These are phyloP conservation scores for Asbolus verrucosus DNA, from an alignment of 1,140 invertebrate genomes.

Conservation along the genomic window DNA sequence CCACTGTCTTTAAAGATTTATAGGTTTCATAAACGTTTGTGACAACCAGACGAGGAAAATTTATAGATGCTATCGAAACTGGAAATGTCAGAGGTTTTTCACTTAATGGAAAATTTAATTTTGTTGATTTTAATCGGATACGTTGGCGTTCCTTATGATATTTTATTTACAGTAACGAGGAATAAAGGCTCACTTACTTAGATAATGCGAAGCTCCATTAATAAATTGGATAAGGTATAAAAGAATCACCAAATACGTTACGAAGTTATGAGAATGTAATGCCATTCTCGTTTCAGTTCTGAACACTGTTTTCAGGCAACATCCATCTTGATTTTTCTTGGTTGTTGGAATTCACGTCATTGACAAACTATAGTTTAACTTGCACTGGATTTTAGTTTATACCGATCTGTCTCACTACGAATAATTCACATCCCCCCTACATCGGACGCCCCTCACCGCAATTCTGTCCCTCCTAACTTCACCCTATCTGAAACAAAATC, in stretches of 20 bases:
- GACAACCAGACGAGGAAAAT: neutral
- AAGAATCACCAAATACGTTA: conserved; percentile 26
- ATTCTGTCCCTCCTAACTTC: conserved; percentile 4
- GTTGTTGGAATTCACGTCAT: conserved; percentile 17
- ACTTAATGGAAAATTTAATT: neutral
- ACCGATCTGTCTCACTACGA: conserved; percentile 2
- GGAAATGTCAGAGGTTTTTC: neutral
- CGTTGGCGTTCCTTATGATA: too few relatives aligned
- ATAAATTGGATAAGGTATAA: conserved; percentile 20
- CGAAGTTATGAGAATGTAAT: conserved; percentile 26
- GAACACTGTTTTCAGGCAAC: conserved; percentile 30
- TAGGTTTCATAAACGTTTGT: neutral
- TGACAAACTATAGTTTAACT: conserved; percentile 36
- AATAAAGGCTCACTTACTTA: conserved; percentile 13
- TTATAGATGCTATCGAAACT: neutral
- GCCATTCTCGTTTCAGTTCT: conserved; percentile 30
- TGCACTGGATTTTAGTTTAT: conserved; percentile 13
- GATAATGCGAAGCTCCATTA: conserved; percentile 27
- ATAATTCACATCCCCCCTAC: conserved; percentile 12
- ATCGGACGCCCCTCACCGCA: conserved; percentile 18
- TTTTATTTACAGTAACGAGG: too few relatives aligned
- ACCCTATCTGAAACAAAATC: conserved; percentile 35
- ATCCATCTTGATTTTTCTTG: conserved; percentile 38
- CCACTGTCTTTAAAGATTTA: conserved; percentile 1
- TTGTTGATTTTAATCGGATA: neutral